Evolutionary conservation across 2,888 invertebrate genomes (phyloP), one percentile per base, ranked within the genome.

Genomic region (Rhingia rostrata): DNA sequence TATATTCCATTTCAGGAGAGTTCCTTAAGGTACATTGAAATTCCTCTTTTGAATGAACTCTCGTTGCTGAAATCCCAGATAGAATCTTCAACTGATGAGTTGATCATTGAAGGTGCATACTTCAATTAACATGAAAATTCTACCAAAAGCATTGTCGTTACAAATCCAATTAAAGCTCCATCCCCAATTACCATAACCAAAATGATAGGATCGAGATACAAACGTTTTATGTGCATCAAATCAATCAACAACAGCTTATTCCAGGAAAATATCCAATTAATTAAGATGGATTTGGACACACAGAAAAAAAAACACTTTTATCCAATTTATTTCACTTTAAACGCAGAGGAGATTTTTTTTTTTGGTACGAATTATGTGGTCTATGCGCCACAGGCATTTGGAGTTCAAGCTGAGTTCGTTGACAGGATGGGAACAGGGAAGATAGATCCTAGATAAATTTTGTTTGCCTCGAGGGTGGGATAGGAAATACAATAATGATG

Each of bases 101-200:
- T n/a, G n/a, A 32, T 51, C n/a, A n/a, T 22, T 22, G 22, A 51
- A 51, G 32, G n/a, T 32, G 51, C 32, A 33, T n/a, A 51, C 35
- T 54, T 35, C n/a, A 54, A 54, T 54, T 54, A 37, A 35, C 37
- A 12, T 37, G 9, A 37, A 37, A 37, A 37, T 14, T 9, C 6
- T 37, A 14, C 4, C n/a, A 54, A 54, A 54, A 54, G 7, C 33
- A 9, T 2, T 32, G 6, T 54, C 6, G 6, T 54, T 54, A 14
- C 3, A 9, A 54, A 54, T 54, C 54, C 14, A 54, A 54, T 54
- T 54, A 54, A 54, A 37, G 37, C 35, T 37, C 14, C 9, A n/a
- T 14, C 54, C 37, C 33, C 37, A 54, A 54, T 54, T 54, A 37
- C 37, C 54, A 54, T 54, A 54, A 54, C 37, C 37, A 35, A 54